Evolutionary conservation across 2,113 vertebrate genomes (phyloP), one percentile per base, ranked within the genome.

Genomic region (Pipa parva): DNA sequence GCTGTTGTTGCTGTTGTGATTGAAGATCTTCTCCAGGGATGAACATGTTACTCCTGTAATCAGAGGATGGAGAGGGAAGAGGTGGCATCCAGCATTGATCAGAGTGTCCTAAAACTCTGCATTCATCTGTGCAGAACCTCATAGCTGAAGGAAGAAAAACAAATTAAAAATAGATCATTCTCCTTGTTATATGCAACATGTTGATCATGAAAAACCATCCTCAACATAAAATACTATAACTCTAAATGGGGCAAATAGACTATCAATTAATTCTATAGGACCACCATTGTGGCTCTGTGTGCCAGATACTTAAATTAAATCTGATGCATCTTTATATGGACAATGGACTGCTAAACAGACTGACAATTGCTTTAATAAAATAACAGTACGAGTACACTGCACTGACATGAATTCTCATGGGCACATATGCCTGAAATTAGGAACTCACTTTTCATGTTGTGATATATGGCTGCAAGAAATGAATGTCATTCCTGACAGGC

Each of bases 11-110:
- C 46, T 86, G 80, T 2, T 80, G 79, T 0, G 84, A 39, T 0
- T 80, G 87, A 66, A 89, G 89, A 55, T 98, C 95, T 66, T 99
- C 94, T 0, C 93, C 92, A 0, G 97, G 95, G 60, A 98, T 97
- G 84, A 96, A 99, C 81, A 99, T 89, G 81, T 99, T 99, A 63
- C 89, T 98, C 6, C 95, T 83, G 59, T 99, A 99, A 75, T 99
- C 95, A 0, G 93, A 88, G 2, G 94, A 90, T 0, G 92, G 93
- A 2, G 91, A 92, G 20, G 90, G 81, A 74, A 96, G 73, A 0
- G 93, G 95, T 0, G 95, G 95, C 97, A 98, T 99, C 95, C 97
- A 99, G 80, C 97, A 99, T 81, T 99, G 95, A 80, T 99, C 97
- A 0, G 97, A 99, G 77, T 99, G 97, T 1, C 95, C 95, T 59